Base-by-base conservation (phyloP, 2,888 invertebrate species). In the Pediacus dermestoides region DNA sequence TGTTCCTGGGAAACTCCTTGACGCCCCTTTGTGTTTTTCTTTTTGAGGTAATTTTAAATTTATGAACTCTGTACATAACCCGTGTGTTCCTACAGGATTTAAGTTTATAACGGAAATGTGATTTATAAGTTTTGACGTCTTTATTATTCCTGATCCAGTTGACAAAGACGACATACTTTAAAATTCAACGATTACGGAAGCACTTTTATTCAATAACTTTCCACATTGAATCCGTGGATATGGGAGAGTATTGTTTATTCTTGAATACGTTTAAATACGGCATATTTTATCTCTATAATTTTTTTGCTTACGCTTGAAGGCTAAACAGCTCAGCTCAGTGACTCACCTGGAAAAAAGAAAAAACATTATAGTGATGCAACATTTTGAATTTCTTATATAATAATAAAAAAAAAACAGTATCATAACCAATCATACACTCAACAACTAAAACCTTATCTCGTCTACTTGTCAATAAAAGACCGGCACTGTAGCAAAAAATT, bases 121-220 rank as follows among this genome's bases (percentile, higher is more conserved):
- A 54, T 54, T 54, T 54, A 53, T 51, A 54, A 54, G 52, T 52
- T 54, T n/a, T 50, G 49, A 46, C 49, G 40, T 51, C 49, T 41
- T 49, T 49, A 51, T 52, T 48, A 47, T 48, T 40, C 45, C 39
- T 39, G 37, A 48, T 47, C 43, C 43, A 44, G 49, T 47, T 50
- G 43, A 53, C 46, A 45, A 46, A 39, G 30, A 33, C 40, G 35
- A 35, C 37, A 45, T 40, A 45, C 48, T 48, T 51, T 44, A 36
- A 34, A 48, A 48, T 53, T 50, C 47, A 36, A 43, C 38, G 46
- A 49, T 48, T 48, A 39, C 36, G 31, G 4, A 28, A 13, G 28
- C 12, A 13, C n/a, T 28, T 28, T 28, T 42, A 46, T 45, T 48
- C 43, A 21, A 44, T 41, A 50, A 52, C 42, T 43, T 41, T 16